phyloP scores from a whole-genome alignment of 2,797 vertebrate genomes.

The Petrocephalus schoutedeni region DNA sequence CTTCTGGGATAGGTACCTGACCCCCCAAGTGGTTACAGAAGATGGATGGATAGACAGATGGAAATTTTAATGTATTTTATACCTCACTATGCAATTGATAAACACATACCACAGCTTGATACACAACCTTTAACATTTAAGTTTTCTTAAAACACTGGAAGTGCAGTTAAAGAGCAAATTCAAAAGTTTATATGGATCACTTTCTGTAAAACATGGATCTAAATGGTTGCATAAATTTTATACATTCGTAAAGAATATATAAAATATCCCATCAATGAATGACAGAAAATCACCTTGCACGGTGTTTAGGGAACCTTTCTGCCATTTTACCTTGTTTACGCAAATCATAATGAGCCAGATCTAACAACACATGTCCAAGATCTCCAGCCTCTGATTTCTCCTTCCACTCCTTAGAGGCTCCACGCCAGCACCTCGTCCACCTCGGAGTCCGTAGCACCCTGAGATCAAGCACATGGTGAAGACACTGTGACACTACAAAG shows the following conservation, averaged over 20 bases:
- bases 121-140: background rate
- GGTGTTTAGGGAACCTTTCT: background rate
- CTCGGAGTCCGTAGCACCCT: conserved; percentile 62
- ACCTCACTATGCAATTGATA: background rate
- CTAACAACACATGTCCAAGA: background rate
- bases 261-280: background rate
- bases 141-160: background rate
- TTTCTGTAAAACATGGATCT: background rate
- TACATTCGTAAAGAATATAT: background rate
- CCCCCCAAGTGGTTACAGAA: background rate
- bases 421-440: conserved; percentile 51
- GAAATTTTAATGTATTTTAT: background rate
- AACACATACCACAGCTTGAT: background rate
- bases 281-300: background rate
- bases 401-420: conserved; percentile 26
- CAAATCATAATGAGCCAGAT: background rate
- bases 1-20: too few relatives aligned
- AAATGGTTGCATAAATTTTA: background rate
- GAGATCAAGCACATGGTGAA: conserved; percentile 13
- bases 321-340: background rate
- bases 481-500: background rate
- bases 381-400: background rate
- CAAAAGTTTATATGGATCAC: background rate
- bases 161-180: background rate
- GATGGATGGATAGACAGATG: too few relatives aligned